Conservation (phyloP, 2,888 invertebrate genomes). For the Caenorhabditis uteleia region DNA sequence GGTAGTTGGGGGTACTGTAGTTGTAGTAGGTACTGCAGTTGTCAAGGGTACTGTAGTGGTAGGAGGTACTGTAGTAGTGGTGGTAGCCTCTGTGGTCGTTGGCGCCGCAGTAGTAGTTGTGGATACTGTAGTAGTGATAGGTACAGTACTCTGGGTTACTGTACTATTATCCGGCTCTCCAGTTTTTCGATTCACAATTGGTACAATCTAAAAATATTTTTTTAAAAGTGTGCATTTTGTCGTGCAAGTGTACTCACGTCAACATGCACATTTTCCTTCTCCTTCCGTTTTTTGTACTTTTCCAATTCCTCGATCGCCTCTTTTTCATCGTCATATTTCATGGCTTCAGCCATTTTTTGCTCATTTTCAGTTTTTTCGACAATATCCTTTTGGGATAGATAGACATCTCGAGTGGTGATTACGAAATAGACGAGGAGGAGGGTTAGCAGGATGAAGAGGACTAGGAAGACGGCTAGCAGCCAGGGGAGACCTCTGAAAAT, state of each 20-base stretch:
- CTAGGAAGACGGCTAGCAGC: slow-evolving; percentile 40
- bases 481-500: slow-evolving; percentile 46
- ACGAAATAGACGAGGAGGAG: slow-evolving; percentile 37
- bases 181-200: slow-evolving; percentile 29
- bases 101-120: background rate
- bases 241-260: slow-evolving; percentile 15
- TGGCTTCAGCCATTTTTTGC: slow-evolving; percentile 9
- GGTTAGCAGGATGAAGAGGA: slow-evolving; percentile 33
- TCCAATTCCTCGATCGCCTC: slow-evolving; percentile 6
- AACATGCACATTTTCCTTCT: slow-evolving; percentile 33
- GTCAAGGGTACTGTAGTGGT: background rate
- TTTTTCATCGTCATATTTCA: slow-evolving; percentile 9
- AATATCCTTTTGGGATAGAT: slow-evolving; percentile 22
- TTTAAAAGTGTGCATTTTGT: background rate
- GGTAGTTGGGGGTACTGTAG: too few species aligned
- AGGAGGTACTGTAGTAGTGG: background rate
- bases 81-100: background rate
- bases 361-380: slow-evolving; percentile 5
- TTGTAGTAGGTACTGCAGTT: background rate
- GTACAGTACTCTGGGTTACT: too few species aligned
- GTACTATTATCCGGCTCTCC: slow-evolving; percentile 25
- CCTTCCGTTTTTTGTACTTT: too few species aligned
- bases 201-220: slow-evolving; percentile 25
- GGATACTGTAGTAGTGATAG: too few species aligned
- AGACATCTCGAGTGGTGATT: slow-evolving; percentile 30